Evolutionary conservation across 2,888 invertebrate genomes (phyloP).

Genomic region (Ennomos fuscantarius): DNA sequence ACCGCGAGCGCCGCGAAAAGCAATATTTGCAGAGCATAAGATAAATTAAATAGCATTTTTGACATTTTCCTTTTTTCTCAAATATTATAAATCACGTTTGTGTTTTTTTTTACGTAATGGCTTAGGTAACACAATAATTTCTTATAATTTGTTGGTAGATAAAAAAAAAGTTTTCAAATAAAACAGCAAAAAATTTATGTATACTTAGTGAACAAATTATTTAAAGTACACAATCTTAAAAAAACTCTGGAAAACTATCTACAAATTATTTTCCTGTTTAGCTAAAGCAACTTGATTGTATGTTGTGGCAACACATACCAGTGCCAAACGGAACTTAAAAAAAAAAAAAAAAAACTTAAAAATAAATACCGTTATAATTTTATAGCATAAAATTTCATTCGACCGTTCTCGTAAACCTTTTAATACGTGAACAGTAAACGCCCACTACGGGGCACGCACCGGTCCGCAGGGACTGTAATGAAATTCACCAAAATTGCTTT

Average conservation of each 20-base stretch:
- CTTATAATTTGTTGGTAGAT: too few relatives aligned
- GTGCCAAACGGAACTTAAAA: too few relatives aligned
- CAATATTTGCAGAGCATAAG: slow-evolving; percentile 3
- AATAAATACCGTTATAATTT: neutral
- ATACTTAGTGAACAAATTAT: too few relatives aligned
- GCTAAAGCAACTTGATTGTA: too few relatives aligned
- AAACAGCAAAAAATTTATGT: too few relatives aligned
- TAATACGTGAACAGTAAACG: slow-evolving; percentile 26
- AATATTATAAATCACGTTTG: neutral
- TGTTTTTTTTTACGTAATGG: slow-evolving; percentile 15
- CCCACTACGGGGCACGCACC: slow-evolving; percentile 7
- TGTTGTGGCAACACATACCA: neutral
- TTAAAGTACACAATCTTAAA: too few relatives aligned
- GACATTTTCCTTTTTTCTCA: too few relatives aligned
- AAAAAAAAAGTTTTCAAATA: slow-evolving; percentile 15
- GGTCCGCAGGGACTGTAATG: too few relatives aligned
- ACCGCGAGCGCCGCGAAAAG: neutral
- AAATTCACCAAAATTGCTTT: too few relatives aligned
- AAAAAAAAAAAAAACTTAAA: too few relatives aligned
- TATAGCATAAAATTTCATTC: neutral
- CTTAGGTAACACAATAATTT: slow-evolving; percentile 20
- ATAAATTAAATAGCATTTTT: slow-evolving; percentile 20
- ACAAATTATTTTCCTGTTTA: neutral
- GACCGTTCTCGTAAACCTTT: slow-evolving; percentile 26
- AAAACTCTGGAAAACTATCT: too few relatives aligned